Evolutionary conservation across 2,888 invertebrate genomes (phyloP).

Genomic region (Beris chalybata): DNA sequence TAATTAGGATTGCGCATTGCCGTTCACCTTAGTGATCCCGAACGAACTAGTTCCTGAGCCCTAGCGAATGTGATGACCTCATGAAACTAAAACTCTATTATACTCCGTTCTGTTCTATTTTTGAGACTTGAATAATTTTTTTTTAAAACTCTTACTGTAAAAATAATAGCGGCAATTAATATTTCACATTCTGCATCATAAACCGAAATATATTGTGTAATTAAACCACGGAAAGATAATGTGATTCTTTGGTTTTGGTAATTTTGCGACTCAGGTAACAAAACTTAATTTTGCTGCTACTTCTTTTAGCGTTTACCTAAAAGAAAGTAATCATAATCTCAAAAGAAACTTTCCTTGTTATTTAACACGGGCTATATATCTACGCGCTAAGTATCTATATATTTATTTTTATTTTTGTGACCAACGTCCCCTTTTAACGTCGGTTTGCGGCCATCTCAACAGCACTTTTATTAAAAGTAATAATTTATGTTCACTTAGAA

Average conservation of each 20-base stretch:
- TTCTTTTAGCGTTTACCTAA: not conserved
- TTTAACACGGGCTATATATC: slow-evolving; percentile 3
- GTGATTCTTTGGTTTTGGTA: slow-evolving; percentile 5
- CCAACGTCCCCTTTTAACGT: slow-evolving; percentile 12
- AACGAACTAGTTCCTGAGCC: too few species aligned
- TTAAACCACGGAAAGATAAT: slow-evolving; percentile 3
- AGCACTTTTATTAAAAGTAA: slow-evolving; percentile 37
- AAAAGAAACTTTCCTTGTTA: slow-evolving; percentile 3
- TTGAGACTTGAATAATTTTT: too few species aligned
- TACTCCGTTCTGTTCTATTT: too few species aligned
- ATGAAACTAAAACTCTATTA: too few species aligned
- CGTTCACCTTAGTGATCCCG: too few species aligned
- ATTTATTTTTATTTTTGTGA: slow-evolving; percentile 4
- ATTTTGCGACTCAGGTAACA: slow-evolving; percentile 18
- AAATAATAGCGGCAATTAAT: slow-evolving; percentile 3
- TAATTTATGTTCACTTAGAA: slow-evolving; percentile 37
- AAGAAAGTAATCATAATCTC: slow-evolving; percentile 15
- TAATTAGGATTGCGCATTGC: too few species aligned
- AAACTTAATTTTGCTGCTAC: slow-evolving; percentile 11
- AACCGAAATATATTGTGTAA: slow-evolving; percentile 5
- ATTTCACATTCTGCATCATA: not conserved
- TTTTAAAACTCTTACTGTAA: too few species aligned
- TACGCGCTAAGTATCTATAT: slow-evolving; percentile 8
- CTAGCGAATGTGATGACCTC: too few species aligned
- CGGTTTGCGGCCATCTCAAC: slow-evolving; percentile 16